Percentiles rank a stretch among this genome's conserved stretches.
These are phyloP conservation scores for Miniopterus natalensis DNA, from an alignment of 2,113 vertebrate genomes.

Conservation along the genomic window DNA sequence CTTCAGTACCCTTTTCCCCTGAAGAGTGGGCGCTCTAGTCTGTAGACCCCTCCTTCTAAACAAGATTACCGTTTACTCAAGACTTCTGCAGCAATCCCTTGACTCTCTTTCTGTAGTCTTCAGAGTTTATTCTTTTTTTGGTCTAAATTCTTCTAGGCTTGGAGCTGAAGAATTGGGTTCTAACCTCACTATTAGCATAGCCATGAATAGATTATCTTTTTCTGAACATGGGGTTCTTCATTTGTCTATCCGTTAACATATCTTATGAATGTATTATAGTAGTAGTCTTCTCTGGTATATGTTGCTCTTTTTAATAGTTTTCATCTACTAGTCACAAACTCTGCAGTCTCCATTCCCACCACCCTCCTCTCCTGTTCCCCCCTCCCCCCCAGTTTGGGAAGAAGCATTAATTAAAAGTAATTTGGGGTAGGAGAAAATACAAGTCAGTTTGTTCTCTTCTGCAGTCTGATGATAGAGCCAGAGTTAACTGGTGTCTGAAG, in stretches of 20 bases:
- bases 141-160: background rate
- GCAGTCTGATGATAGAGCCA: constrained; percentile 86
- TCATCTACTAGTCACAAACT: background rate
- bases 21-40: background rate
- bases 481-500: constrained; percentile 88
- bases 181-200: background rate
- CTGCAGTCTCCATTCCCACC: background rate
- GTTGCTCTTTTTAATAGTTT: background rate
- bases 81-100: background rate
- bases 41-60: background rate
- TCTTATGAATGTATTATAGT: background rate
- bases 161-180: background rate
- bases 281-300: background rate
- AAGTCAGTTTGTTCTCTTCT: constrained; percentile 23
- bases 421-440: background rate
- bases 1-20: background rate
- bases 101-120: background rate
- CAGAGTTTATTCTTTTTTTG: background rate
- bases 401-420: background rate
- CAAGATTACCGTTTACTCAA: background rate
- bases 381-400: background rate
- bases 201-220: background rate
- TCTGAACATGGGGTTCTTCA: background rate
- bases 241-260: background rate
- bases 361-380: background rate